Evolutionary conservation across 2,888 invertebrate species (phyloP), one percentile per base, ranked within the genome.

Genomic region (Pseudococcus longispinus): DNA sequence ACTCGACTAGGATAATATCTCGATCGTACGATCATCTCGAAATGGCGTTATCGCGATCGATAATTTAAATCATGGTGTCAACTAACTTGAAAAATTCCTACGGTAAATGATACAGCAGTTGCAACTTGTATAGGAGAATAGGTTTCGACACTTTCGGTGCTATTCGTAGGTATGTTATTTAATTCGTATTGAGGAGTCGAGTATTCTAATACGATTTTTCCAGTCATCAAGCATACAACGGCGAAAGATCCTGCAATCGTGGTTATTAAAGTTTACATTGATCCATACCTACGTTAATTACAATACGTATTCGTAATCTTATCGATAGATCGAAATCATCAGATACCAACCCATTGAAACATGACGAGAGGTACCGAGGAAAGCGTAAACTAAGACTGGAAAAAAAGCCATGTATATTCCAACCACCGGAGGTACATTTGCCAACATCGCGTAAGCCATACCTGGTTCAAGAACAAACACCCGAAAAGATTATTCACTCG

Each of bases 321-420:
- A 60, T 60, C 60, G 29, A 74, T 74, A 74, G 23, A 82, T 82
- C 46, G 20, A 82, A 42, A n/a, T 23, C 42, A 23, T 44, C 13
- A 13, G 6, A 83, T 65, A 88, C 89, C 91, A 91, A 93, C 94
- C 94, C 90, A 94, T 92, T 6, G 94, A 94, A 82, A 94, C 92
- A 89, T 95, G 94, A 89, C 91, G 91, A 2, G 94, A 94, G 32
- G 94, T 94, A 84, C 94, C 94, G 88, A 95, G 91, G 23, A 89
- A 88, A 13, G 89, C 88, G 91, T 98, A 98, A 20, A 97, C 91
- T 9, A 97, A 92, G 0, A 96, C 96, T 0, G 97, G 97, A 91
- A 98, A 97, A 91, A 98, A 97, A 0, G 97, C 97, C 93, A 96
- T 96, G 91, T 97, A 97, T 37, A 96, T 93, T 0, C 96, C 95